phyloP scores from a whole-genome alignment of 2,888 invertebrate genomes.

The Endotricha flammealis region DNA sequence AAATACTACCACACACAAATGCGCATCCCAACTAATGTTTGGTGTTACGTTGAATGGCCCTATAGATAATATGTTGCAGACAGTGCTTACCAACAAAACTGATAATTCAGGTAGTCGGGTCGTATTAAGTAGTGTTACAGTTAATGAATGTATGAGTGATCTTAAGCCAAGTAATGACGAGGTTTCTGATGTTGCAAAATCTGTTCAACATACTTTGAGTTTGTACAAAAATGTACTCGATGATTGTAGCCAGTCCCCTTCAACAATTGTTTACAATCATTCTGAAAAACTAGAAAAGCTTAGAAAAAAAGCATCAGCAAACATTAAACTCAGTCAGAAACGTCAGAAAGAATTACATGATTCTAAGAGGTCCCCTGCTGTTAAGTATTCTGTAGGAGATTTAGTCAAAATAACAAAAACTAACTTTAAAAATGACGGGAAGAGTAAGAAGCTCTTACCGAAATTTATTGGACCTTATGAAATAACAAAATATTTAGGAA shows the following conservation, averaged over 20 bases:
- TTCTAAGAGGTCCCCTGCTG: conserved; percentile 15
- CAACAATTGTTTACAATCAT: neutral
- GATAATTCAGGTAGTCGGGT: too few species aligned
- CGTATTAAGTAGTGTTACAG: too few species aligned
- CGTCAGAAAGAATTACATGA: conserved; percentile 19
- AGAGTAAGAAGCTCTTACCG: conserved; percentile 22
- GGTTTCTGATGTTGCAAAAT: too few species aligned
- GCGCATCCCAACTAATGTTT: neutral
- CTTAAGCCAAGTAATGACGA: too few species aligned
- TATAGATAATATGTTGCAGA: neutral
- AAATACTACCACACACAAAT: conserved; percentile 3
- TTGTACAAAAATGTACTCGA: too few species aligned
- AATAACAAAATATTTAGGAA: too few species aligned
- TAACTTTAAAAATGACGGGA: conserved; percentile 19
- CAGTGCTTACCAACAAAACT: too few species aligned
- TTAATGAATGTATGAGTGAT: too few species aligned
- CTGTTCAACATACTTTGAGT: too few species aligned
- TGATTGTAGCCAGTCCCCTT: too few species aligned
- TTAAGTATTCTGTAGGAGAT: conserved; percentile 17
- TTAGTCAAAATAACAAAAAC: conserved; percentile 21
- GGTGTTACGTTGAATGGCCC: neutral
- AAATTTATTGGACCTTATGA: conserved; percentile 19
- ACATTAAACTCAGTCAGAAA: conserved; percentile 9
- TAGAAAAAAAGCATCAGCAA: neutral
- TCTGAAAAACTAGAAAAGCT: neutral